phyloP scores from a whole-genome alignment of 2,113 vertebrate species.

The Mobula birostris region DNA sequence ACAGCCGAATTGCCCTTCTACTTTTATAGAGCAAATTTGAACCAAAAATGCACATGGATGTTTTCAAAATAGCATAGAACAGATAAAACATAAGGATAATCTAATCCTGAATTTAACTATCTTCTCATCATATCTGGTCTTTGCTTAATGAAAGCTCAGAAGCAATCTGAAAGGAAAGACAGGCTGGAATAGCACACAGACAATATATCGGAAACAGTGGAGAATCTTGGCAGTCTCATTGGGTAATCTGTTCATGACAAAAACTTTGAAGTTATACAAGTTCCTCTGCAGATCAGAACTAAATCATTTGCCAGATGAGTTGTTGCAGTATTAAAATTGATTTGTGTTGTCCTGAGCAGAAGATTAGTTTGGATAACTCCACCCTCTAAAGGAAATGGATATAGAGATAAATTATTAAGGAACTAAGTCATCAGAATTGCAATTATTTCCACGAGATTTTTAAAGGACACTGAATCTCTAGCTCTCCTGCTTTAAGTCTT shows the following conservation, averaged over 20 bases:
- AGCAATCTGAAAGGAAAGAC: not conserved
- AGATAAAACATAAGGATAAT: not conserved
- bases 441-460: not conserved
- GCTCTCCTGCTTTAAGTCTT: not conserved
- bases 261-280: not conserved
- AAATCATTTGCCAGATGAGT: not conserved
- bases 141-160: not conserved
- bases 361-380: not conserved
- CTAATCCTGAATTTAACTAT: not conserved
- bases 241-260: not conserved
- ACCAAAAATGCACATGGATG: not conserved
- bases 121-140: not conserved
- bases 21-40: not conserved
- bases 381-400: not conserved
- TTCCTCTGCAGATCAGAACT: conserved; percentile 1
- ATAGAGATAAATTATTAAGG: not conserved
- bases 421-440: not conserved
- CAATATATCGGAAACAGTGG: not conserved
- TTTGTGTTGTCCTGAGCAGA: not conserved
- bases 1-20: not conserved
- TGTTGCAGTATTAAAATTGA: not conserved
- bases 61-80: not conserved
- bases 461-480: not conserved
- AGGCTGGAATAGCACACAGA: not conserved
- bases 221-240: not conserved